These are phyloP conservation scores for Knipowitschia caucasica DNA, from an alignment of 2,797 vertebrate species.

Conservation along the genomic window DNA sequence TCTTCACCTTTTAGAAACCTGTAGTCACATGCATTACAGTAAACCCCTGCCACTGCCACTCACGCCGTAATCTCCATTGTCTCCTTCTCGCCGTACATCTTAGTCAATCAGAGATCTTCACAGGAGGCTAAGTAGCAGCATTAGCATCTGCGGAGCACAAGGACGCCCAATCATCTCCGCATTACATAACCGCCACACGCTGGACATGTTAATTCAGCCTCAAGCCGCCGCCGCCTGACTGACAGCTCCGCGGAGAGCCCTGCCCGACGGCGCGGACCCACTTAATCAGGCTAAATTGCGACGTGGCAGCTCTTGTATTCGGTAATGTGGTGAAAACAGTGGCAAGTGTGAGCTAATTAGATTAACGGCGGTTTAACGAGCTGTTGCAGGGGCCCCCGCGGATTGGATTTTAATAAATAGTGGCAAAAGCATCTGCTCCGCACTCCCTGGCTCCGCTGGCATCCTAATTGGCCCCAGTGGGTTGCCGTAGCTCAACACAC, in stretches of 20 bases:
- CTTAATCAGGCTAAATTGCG: constrained; percentile 73
- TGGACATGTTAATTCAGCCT: constrained; percentile 34
- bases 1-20: too few relatives aligned
- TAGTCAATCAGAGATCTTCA: constrained; percentile 5
- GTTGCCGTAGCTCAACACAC: constrained; percentile 62
- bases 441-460: constrained; percentile 71
- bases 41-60: too few relatives aligned
- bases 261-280: constrained; percentile 60
- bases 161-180: not conserved
- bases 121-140: not conserved
- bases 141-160: constrained; percentile 1
- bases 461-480: constrained; percentile 79
- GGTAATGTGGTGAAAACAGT: constrained; percentile 76
- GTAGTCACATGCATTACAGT: too few relatives aligned
- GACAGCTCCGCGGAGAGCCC: constrained; percentile 78
- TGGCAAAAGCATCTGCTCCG: constrained; percentile 75
- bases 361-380: constrained; percentile 77
- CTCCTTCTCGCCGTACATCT: not conserved
- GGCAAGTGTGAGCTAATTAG: constrained; percentile 78
- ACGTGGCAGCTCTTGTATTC: constrained; percentile 69
- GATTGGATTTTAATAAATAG: constrained; percentile 80
- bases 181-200: constrained; percentile 4
- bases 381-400: constrained; percentile 68
- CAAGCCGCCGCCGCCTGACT: constrained; percentile 65
- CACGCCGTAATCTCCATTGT: not conserved